phyloP scores from a whole-genome alignment of 2,888 invertebrate genomes.

The Coremacera marginata region DNA sequence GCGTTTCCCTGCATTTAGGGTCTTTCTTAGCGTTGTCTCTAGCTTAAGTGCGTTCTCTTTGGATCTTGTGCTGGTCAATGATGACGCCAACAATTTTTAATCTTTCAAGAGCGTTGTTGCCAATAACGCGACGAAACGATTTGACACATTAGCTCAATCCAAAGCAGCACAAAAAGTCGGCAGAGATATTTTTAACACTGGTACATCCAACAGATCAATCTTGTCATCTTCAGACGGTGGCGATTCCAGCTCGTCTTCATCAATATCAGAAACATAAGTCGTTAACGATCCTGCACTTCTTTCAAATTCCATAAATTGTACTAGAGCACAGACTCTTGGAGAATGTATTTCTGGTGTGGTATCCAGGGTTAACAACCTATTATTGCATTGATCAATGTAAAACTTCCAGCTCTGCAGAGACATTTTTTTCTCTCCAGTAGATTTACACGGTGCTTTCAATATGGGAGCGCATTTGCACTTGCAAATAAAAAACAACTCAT shows the following conservation, averaged over 20 bases:
- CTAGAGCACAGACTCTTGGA: too few relatives aligned
- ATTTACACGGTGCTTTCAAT: constrained; percentile 11
- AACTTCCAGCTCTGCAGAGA: neutral
- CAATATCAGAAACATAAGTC: too few relatives aligned
- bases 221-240: too few relatives aligned
- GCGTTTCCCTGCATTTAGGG: neutral
- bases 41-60: neutral
- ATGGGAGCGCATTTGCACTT: constrained; percentile 1
- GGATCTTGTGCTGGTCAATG: neutral
- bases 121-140: neutral
- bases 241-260: too few relatives aligned
- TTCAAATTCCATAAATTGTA: too few relatives aligned
- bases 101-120: neutral
- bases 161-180: neutral
- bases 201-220: too few relatives aligned
- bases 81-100: neutral
- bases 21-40: neutral
- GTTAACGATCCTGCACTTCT: too few relatives aligned
- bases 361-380: too few relatives aligned
- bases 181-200: neutral
- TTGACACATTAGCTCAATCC: neutral
- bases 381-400: too few relatives aligned
- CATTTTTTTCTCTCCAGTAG: neutral
- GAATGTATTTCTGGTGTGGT: too few relatives aligned
- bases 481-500: constrained; percentile 17